Evolutionary conservation across 2,113 vertebrate species (phyloP).

Genomic region (Mustelus asterias): DNA sequence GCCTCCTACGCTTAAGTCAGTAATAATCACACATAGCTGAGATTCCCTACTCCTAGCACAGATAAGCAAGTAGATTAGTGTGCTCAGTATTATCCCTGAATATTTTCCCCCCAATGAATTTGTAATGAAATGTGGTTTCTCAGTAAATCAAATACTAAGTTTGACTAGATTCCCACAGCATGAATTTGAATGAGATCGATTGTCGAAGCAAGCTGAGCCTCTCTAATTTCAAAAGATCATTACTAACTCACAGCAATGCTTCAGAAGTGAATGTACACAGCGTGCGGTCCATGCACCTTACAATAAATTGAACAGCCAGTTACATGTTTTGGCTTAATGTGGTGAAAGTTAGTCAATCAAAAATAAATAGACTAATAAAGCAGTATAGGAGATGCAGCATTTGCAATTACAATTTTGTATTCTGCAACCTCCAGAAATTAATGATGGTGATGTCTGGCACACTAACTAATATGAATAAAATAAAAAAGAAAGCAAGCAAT

Average conservation of each 20-base stretch:
- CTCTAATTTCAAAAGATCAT: slow-evolving; percentile 20
- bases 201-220: not conserved
- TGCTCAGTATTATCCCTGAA: not conserved
- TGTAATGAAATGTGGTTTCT: slow-evolving; percentile 1
- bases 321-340: not conserved
- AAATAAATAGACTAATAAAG: slow-evolving; percentile 23
- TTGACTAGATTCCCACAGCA: not conserved
- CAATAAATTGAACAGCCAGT: not conserved
- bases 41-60: not conserved
- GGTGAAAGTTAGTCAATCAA: not conserved
- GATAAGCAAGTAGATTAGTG: not conserved
- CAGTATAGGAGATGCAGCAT: not conserved
- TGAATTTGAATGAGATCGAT: slow-evolving; percentile 18
- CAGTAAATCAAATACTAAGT: slow-evolving; percentile 19
- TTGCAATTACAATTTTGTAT: not conserved
- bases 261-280: not conserved
- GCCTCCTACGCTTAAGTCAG: not conserved
- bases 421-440: not conserved
- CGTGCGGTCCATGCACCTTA: not conserved
- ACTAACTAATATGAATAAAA: not conserved
- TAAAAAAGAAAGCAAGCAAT: not conserved
- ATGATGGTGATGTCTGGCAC: not conserved
- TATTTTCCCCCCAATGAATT: not conserved
- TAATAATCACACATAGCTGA: not conserved
- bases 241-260: not conserved